Evolutionary conservation across 2,888 invertebrate genomes (phyloP).

Genomic region (Noctuana brunneofusca): DNA sequence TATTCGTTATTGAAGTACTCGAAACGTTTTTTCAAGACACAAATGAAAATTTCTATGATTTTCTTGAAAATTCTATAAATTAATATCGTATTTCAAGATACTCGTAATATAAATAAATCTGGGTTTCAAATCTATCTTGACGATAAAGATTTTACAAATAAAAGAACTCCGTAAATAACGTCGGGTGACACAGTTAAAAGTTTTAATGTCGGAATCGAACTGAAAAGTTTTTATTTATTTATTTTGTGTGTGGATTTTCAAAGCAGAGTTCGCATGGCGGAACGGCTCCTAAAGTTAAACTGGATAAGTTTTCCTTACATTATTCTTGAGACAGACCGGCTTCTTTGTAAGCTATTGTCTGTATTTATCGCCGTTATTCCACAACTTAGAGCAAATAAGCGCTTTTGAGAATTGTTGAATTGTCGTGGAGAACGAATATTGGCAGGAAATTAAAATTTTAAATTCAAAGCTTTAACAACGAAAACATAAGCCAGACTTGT

Average conservation of each 20-base stretch:
- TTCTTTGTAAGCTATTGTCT: conserved; percentile 47
- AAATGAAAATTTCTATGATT: no score
- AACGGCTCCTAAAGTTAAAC: conserved; percentile 60
- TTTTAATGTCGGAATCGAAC: conserved; percentile 15
- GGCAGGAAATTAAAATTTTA: not conserved
- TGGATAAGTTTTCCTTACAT: conserved; percentile 60
- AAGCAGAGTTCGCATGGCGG: conserved; percentile 43
- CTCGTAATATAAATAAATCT: no score
- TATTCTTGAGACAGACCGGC: conserved; percentile 49
- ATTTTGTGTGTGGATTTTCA: conserved; percentile 39
- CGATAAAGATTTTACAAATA: conserved; percentile 23
- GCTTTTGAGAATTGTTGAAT: conserved; percentile 36
- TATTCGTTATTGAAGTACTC: no score
- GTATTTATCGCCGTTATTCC: conserved; percentile 47
- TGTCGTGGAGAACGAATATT: not conserved
- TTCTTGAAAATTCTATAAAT: no score
- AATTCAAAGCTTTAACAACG: not conserved
- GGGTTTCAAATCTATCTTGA: not conserved
- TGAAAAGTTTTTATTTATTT: conserved; percentile 12
- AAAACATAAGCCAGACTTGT: no score
- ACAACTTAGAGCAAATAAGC: conserved; percentile 45
- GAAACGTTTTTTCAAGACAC: no score
- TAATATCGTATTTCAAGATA: no score
- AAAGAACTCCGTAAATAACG: not conserved
- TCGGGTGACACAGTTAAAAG: conserved; percentile 9